A percentile compares a stretch with the other conserved stretches of the same genome.
Evolutionary conservation across 2,888 invertebrate genomes (phyloP).

Genomic region (Napeogenes sylphis): DNA sequence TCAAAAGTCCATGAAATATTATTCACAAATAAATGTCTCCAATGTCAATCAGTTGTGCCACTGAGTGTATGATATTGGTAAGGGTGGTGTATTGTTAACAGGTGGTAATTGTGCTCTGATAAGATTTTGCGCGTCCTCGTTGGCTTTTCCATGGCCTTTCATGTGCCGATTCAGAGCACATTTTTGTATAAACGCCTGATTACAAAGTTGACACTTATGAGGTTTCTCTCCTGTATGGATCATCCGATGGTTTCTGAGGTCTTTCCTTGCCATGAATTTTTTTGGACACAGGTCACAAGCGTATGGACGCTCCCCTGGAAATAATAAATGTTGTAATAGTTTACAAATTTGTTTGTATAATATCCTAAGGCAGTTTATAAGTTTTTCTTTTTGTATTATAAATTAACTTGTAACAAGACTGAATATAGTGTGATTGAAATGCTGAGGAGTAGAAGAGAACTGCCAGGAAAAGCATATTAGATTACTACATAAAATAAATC

Average conservation of each 20-base stretch:
- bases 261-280: slow-evolving; percentile 93
- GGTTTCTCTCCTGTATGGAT: slow-evolving; percentile 95
- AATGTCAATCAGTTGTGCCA: slow-evolving; percentile 32
- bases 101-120: slow-evolving; percentile 29
- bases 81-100: slow-evolving; percentile 21
- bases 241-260: slow-evolving; percentile 93
- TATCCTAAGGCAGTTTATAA: background rate
- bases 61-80: slow-evolving; percentile 29
- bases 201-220: slow-evolving; percentile 92
- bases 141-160: slow-evolving; percentile 75
- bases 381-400: no score
- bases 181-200: slow-evolving; percentile 93
- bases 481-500: background rate
- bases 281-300: slow-evolving; percentile 92
- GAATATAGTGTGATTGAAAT: no score
- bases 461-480: no score
- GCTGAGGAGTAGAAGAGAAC: no score
- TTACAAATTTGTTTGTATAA: background rate
- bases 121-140: slow-evolving; percentile 29
- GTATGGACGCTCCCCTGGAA: slow-evolving; percentile 83
- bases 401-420: no score
- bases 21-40: slow-evolving; percentile 9
- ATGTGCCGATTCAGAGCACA: slow-evolving; percentile 96
- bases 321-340: background rate
- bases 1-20: no score